Evolutionary conservation across 2,113 vertebrate genomes (phyloP), one percentile per base, ranked within the genome.

Genomic region (Thamnophis sirtalis): DNA sequence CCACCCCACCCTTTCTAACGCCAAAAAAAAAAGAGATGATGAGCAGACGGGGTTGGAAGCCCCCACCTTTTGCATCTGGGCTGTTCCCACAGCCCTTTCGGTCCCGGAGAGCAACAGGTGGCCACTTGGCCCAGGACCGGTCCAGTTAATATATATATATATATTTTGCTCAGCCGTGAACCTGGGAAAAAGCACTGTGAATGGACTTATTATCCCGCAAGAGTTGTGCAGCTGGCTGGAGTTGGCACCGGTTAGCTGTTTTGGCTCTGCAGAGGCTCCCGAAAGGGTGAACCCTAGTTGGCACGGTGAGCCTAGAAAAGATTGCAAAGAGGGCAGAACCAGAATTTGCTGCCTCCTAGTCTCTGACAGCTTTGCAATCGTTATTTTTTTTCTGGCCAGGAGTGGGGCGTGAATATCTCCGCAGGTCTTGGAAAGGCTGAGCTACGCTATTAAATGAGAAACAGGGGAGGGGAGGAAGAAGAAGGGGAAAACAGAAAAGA

Each of bases 301-400:
- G 84, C 56, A 80, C 6, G 4, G 1, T 19, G 1, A 4, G 80
- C 38, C 38, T 26, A 10, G 15, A 1, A 9, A 4, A 43, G 10
- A 54, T 33, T 73, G 73, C 22, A 15, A 8, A 8, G 48, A 1
- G 0, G 80, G 51, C 28, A 49, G 38, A 21, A 19, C 1, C 8
- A 1, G 80, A 5, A 5, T 22, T 26, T 1, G 28, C 2, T 1
- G 28, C 2, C 3, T 4, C 0, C 5, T 26, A 43, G 7, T 3
- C 21, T 19, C 24, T 9, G 15, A 0, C 1, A 9, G 84, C 26
- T 17, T 8, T 22, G 54, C 43, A 4, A 49, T 38, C 6, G 43
- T 43, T n/a, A n/a, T n/a, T 0, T 3, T 4, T 6, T 9, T 43
- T 33, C 33, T 2, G 9, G 1, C 73, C 33, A 2, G n/a, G 68